Evolutionary conservation across 2,888 invertebrate species (phyloP), one percentile per base, ranked within the genome.

Genomic region (Lasioglossum morio): DNA sequence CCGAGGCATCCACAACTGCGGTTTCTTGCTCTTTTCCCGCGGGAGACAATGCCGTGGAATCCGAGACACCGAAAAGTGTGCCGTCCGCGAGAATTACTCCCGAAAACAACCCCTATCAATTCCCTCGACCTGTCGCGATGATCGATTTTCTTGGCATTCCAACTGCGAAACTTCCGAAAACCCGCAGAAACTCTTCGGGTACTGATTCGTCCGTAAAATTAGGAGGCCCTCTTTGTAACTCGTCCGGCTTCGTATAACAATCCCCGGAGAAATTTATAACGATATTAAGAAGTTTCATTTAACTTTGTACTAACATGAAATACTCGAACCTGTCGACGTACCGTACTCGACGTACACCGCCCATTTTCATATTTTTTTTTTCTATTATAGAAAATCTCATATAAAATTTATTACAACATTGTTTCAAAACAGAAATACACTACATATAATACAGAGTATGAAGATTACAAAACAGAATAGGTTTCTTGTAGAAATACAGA

Each of bases 11-110:
- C 88, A 79, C 82, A 88, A 88, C 81, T 81, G 87, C 81, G 87
- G 87, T 87, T 87, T 80, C 88, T 87, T 87, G 87, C 87, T 84
- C 87, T 84, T 87, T 84, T 85, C 88, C 83, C 84, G 76, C 85
- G 82, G 34, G 87, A 81, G 87, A 87, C 84, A 82, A 84, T 87
- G 78, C 78, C 69, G 57, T 73, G 73, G 78, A 86, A 87, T 83
- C 57, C 79, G 73, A 80, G 79, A 79, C 83, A 30, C 53, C 77
- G 76, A 74, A 79, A 81, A 79, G 70, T 76, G 72, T 80, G 74
- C 82, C 80, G 79, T 72, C 87, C 86, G 81, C 76, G 79, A 60
- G 85, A 85, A 85, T 74, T 84, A 84, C 73, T 85, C 84, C 84
- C 79, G 72, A 83, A 78, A 84, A 84, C 84, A 73, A 84, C 69